Evolutionary conservation across 2,888 invertebrate genomes (phyloP), one percentile per base, ranked within the genome.

Genomic region (Anthrax anthrax): DNA sequence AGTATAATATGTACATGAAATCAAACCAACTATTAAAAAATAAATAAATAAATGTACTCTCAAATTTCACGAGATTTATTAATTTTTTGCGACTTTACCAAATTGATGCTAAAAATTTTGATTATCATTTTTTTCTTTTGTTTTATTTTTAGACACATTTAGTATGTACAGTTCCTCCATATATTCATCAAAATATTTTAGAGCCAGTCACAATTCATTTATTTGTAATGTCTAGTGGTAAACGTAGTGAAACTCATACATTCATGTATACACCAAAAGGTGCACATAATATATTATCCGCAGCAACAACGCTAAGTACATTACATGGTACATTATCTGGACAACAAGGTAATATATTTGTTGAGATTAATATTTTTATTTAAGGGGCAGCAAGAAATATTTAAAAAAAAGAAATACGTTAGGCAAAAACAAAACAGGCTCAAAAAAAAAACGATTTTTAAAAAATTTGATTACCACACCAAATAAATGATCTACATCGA

Each of bases 141-240:
- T 29, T 10, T 12, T 12, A 9, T 12, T 50, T 62, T 47, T 75
- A 90, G 82, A 88, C 86, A 18, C 90, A 91, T 70, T 73, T 90
- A 44, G 85, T 90, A 32, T 90, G 90, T 70, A 81, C 81, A 56
- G 81, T 90, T 54, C 90, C 90, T 18, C 74, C 86, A 18, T 90
- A 83, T 72, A 69, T 71, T 57, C 75, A 78, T 53, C 69, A 75
- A 51, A 83, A 82, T 65, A 62, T 72, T 16, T 50, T 71, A 27
- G 85, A 85, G 63, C 72, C 85, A 14, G 78, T 85, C 51, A 72
- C 73, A 57, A 84, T 88, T 50, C 80, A 82, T 67, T 71, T 90
- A 64, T 80, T 78, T 65, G 84, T 89, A 48, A 75, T 84, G 18
- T 88, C 89, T 39, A 88, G 86, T 59, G 88, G 87, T 57, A 85